phyloP scores from a whole-genome alignment of 2,113 vertebrate species.

The Dinomys branickii region DNA sequence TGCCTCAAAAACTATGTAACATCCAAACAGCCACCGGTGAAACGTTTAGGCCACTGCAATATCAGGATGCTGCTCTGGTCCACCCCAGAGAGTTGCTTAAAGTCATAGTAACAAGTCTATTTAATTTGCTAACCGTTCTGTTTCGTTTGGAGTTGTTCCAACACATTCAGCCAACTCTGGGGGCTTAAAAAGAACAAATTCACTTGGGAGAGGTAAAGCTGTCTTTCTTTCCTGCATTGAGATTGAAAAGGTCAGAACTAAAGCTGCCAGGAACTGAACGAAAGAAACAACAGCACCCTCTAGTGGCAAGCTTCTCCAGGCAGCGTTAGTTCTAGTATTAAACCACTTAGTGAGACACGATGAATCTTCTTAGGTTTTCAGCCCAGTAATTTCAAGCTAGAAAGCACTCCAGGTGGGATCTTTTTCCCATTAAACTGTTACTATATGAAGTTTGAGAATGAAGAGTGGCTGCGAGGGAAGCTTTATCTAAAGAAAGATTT shows the following conservation, averaged over 20 bases:
- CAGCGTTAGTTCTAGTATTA: rapidly evolving
- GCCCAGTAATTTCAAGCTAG: constrained; percentile 29
- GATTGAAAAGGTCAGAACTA: not conserved
- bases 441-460: constrained; percentile 25
- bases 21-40: not conserved
- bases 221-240: not conserved
- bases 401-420: constrained; percentile 40
- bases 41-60: not conserved
- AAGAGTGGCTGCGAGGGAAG: constrained; percentile 52
- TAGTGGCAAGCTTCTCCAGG: not conserved
- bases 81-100: not conserved
- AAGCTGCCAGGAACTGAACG: not conserved
- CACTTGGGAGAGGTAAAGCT: not conserved
- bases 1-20: not conserved
- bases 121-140: constrained; percentile 45
- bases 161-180: not conserved
- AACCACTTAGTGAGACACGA: not conserved
- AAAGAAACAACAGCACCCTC: constrained; percentile 60
- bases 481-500: constrained; percentile 62
- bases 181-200: not conserved
- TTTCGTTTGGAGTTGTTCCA: constrained; percentile 38
- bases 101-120: constrained; percentile 50
- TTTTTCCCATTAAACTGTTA: not conserved
- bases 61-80: not conserved
- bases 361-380: not conserved